Conservation (phyloP, 2,888 invertebrate species). For the Meghimatium bilineatum region DNA sequence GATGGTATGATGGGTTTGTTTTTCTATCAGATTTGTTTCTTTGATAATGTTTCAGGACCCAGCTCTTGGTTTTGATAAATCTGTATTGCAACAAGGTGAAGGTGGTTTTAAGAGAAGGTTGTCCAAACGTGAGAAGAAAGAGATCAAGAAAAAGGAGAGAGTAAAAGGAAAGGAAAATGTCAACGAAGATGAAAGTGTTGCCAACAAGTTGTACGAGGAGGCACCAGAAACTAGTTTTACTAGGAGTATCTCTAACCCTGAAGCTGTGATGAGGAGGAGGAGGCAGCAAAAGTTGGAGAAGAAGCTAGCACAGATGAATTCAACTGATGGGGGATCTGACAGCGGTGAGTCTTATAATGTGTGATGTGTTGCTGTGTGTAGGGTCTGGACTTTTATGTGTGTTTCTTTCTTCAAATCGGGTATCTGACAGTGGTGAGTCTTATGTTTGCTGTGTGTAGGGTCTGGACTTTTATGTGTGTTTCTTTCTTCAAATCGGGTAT, state of each 20-base stretch:
- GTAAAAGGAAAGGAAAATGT: slow-evolving; percentile 68
- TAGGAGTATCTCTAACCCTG: slow-evolving; percentile 98
- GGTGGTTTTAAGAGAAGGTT: slow-evolving; percentile 85
- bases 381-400: too few relatives aligned
- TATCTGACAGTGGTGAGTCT: too few relatives aligned
- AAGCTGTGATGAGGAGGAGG: slow-evolving; percentile 98
- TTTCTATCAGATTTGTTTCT: too few relatives aligned
- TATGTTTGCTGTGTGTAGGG: too few relatives aligned
- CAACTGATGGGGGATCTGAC: slow-evolving; percentile 94
- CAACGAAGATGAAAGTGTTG: slow-evolving; percentile 65
- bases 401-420: too few relatives aligned
- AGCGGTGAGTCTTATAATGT: slow-evolving; percentile 78
- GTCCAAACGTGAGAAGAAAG: slow-evolving; percentile 98
- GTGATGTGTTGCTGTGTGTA: background rate
- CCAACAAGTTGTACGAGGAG: slow-evolving; percentile 81
- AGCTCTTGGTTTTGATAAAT: slow-evolving; percentile 51
- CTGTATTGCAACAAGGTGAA: slow-evolving; percentile 55
- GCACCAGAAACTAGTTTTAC: slow-evolving; percentile 98
- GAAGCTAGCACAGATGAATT: slow-evolving; percentile 95
- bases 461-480: too few relatives aligned
- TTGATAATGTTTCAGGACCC: slow-evolving; percentile 45
- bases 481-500: too few relatives aligned
- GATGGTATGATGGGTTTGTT: too few relatives aligned
- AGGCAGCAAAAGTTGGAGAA: slow-evolving; percentile 97
- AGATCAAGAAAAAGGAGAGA: slow-evolving; percentile 88